phyloP scores from a whole-genome alignment of 2,113 vertebrate species.

The Hassar affinis region DNA sequence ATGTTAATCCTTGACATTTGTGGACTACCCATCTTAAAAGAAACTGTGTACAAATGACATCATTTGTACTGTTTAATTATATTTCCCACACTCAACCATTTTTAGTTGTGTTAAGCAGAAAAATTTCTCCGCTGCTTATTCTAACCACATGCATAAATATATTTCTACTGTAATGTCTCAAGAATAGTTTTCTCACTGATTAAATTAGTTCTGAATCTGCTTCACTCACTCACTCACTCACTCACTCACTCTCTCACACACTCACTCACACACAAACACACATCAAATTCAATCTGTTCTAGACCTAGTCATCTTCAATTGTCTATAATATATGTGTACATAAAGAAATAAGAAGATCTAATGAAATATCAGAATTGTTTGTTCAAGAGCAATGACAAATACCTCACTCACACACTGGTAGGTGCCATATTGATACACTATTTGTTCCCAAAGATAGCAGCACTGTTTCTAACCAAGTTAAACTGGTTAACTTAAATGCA shows the following conservation, averaged over 20 bases:
- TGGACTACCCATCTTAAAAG: too few species aligned
- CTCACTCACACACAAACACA: not conserved
- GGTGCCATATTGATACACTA: not conserved
- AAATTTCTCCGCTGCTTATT: not conserved
- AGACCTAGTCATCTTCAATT: slow-evolving; percentile 18
- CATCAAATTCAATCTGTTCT: slow-evolving; percentile 25
- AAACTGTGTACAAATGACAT: too few species aligned
- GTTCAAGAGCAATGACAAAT: slow-evolving; percentile 4
- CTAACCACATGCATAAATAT: not conserved
- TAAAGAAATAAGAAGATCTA: slow-evolving; percentile 14
- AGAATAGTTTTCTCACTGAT: not conserved
- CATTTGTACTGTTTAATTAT: slow-evolving; percentile 2
- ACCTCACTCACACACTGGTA: not conserved
- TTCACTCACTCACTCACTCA: not conserved
- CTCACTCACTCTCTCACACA: not conserved
- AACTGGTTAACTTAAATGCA: too few species aligned
- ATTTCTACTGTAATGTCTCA: not conserved
- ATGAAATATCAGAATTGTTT: slow-evolving; percentile 18
- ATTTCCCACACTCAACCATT: not conserved
- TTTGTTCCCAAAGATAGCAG: not conserved
- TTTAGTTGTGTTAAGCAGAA: not conserved
- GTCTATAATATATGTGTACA: slow-evolving; percentile 23
- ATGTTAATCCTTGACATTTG: slow-evolving; percentile 1
- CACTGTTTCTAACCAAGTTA: too few species aligned
- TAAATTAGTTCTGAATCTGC: slow-evolving; percentile 1